phyloP scores from a whole-genome alignment of 2,113 vertebrate species.

The Nematolebias whitei region DNA sequence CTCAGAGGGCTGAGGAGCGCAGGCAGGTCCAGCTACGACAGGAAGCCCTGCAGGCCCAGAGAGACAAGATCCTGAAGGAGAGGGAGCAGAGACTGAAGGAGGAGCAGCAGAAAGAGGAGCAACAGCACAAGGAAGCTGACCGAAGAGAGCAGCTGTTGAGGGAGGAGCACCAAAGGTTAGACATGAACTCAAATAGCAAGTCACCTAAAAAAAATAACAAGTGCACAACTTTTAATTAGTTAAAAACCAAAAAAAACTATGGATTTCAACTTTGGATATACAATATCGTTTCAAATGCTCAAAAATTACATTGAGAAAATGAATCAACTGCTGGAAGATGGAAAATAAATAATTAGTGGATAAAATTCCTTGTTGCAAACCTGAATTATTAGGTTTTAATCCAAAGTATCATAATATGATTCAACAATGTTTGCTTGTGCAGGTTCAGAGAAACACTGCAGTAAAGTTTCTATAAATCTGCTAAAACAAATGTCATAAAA shows the following conservation, averaged over 20 bases:
- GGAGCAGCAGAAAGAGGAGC: constrained; percentile 79
- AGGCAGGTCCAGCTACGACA: constrained; percentile 79
- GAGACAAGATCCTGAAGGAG: constrained; percentile 80
- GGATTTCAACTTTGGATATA: no score
- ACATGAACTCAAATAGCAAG: not conserved
- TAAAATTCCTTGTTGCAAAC: no score
- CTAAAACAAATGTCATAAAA: not conserved
- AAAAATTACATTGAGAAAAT: no score
- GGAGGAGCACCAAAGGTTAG: constrained; percentile 75
- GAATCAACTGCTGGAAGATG: no score
- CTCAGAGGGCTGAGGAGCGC: constrained; percentile 79
- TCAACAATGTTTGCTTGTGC: not conserved
- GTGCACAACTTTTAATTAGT: no score
- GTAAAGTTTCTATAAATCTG: no score
- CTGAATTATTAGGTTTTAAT: no score
- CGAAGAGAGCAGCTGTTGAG: constrained; percentile 73
- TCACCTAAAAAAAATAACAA: no score
- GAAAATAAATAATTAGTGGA: no score
- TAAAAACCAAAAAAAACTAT: no score
- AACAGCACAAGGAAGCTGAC: constrained; percentile 78
- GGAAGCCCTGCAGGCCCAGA: constrained; percentile 82
- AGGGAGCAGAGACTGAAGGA: constrained; percentile 80
- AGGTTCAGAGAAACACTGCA: not conserved
- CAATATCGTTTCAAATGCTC: no score
- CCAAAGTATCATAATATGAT: no score